These are phyloP conservation scores for Leistus spinibarbis DNA, from an alignment of 2,888 invertebrate genomes.

Conservation along the genomic window DNA sequence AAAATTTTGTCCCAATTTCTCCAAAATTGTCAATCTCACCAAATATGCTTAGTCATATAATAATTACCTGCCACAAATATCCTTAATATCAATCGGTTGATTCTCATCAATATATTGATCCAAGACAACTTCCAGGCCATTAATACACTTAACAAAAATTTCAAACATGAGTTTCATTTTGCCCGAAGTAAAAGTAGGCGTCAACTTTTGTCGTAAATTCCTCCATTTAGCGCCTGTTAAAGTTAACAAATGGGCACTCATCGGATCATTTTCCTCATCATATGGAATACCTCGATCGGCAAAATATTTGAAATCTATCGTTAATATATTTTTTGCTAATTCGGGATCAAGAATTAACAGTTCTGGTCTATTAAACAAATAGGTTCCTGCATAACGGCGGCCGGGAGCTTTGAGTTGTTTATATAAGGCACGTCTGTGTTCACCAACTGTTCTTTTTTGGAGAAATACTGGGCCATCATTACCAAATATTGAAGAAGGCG, in stretches of 20 bases:
- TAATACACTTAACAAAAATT: constrained; percentile 61
- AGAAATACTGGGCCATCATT: not conserved
- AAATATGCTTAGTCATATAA: too few relatives aligned
- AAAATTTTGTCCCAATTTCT: too few relatives aligned
- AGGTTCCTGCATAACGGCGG: constrained; percentile 42
- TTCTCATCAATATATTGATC: not conserved
- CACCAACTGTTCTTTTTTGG: not conserved
- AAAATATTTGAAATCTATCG: constrained; percentile 66
- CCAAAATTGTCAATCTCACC: too few relatives aligned
- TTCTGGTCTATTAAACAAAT: constrained; percentile 41
- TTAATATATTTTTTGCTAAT: constrained; percentile 56
- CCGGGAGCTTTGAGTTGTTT: not conserved
- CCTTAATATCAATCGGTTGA: constrained; percentile 2
- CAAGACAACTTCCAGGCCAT: constrained; percentile 53
- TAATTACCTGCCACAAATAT: constrained; percentile 31
- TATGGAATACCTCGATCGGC: constrained; percentile 65
- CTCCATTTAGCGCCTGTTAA: constrained; percentile 65
- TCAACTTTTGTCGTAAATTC: constrained; percentile 63
- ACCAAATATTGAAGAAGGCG: not conserved
- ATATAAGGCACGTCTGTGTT: not conserved
- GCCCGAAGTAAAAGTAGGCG: constrained; percentile 69
- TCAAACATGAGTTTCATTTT: constrained; percentile 69
- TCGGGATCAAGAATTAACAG: constrained; percentile 46
- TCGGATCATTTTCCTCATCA: constrained; percentile 63
- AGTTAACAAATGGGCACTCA: constrained; percentile 64